phyloP scores from a whole-genome alignment of 2,797 vertebrate species.

The Hoplostethus mediterraneus region DNA sequence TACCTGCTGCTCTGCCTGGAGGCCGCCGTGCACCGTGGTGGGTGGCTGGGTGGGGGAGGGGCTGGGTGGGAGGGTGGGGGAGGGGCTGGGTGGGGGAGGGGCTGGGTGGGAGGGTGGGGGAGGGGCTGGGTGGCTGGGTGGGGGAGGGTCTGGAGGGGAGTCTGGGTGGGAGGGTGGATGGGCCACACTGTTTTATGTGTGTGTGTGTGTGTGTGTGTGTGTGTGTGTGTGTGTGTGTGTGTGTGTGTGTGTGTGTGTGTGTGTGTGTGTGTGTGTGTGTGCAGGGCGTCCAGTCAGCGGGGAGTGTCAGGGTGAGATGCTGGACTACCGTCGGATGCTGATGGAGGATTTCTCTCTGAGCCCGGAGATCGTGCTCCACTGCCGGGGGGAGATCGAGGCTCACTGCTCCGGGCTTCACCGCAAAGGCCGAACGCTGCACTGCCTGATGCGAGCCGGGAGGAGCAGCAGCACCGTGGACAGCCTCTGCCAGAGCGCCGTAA shows the following conservation, averaged over 20 bases:
- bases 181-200: conserved; percentile 95
- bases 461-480: conserved; percentile 86
- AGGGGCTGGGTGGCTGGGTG: conserved; percentile 31
- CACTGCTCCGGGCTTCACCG: conserved; percentile 96
- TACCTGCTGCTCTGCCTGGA: conserved; percentile 95
- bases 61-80: conserved; percentile 40
- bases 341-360: conserved; percentile 99
- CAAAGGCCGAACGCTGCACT: conserved; percentile 96
- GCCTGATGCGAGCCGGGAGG: conserved; percentile 95
- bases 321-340: conserved; percentile 97
- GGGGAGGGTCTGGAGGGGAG: not conserved
- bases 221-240: conserved; percentile 86
- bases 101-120: conserved; percentile 41
- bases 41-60: conserved; percentile 37
- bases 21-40: conserved; percentile 94
- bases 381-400: conserved; percentile 93
- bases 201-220: conserved; percentile 89
- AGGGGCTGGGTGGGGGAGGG: not conserved
- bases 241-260: conserved; percentile 92
- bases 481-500: conserved; percentile 93
- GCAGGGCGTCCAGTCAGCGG: conserved; percentile 95
- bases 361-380: conserved; percentile 97
- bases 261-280: conserved; percentile 82
- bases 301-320: conserved; percentile 98
- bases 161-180: conserved; percentile 74